phyloP scores from a whole-genome alignment of 2,113 vertebrate species.

The Ameiurus melas region DNA sequence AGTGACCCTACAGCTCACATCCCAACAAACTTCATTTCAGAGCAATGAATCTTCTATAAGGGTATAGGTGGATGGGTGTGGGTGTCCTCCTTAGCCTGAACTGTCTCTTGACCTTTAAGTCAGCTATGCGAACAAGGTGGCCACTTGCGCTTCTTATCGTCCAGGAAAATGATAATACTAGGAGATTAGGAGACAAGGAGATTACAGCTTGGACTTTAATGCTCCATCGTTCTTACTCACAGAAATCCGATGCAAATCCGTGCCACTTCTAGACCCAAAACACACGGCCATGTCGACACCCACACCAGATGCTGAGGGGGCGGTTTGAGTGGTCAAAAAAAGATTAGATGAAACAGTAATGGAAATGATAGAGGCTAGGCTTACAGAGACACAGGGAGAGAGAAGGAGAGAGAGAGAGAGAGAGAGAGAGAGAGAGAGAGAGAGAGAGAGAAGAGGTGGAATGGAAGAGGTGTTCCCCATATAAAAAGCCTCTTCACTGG shows the following conservation, averaged over 20 bases:
- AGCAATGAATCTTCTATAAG: constrained; percentile 74
- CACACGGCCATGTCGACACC: constrained; percentile 30
- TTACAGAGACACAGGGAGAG: constrained; percentile 6
- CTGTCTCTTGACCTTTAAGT: constrained; percentile 22
- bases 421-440: constrained; percentile 40
- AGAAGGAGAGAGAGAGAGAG: constrained; percentile 28
- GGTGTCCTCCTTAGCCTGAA: constrained; percentile 35
- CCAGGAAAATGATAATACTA: constrained; percentile 53
- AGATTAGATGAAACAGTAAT: constrained; percentile 39
- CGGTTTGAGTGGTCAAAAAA: constrained; percentile 7
- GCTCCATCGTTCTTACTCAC: constrained; percentile 43
- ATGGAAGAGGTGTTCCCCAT: constrained; percentile 45
- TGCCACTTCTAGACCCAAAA: constrained; percentile 21
- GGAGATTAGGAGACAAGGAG: constrained; percentile 51
- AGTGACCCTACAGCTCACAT: constrained; percentile 64
- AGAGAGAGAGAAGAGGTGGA: constrained; percentile 47
- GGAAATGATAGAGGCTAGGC: constrained; percentile 40
- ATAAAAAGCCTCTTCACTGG: constrained; percentile 65
- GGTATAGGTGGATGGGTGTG: constrained; percentile 17
- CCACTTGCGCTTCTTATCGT: constrained; percentile 43
- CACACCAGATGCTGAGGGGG: constrained; percentile 47
- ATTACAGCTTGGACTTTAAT: constrained; percentile 53
- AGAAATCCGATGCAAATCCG: constrained; percentile 43
- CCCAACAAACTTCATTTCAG: constrained; percentile 71
- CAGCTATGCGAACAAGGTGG: constrained; percentile 47